Conservation (phyloP, 92 coral and sea anemone genomes). For the Virgularia gustaviana region DNA sequence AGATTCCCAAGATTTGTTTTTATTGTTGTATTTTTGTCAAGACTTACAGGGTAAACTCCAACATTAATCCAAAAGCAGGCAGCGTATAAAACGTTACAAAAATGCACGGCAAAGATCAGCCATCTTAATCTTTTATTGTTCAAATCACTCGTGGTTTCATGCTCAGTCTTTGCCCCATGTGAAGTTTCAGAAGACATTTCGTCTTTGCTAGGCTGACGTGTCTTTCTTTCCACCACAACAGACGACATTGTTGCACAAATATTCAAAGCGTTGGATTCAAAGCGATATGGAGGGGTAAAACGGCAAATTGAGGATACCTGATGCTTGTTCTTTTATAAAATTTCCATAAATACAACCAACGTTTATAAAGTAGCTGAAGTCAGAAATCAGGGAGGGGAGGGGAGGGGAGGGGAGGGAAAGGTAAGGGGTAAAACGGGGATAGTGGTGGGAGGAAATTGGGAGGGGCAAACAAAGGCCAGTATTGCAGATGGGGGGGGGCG, state of each 20-base stretch:
- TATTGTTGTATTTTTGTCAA: no score
- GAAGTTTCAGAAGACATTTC: neutral
- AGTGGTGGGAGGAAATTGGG: no score
- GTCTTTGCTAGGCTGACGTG: neutral
- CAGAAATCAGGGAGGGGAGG: no score
- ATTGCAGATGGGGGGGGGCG: no score
- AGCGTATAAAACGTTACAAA: slow-evolving; percentile 74
- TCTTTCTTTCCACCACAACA: neutral
- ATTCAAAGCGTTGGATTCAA: no score
- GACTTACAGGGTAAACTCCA: slow-evolving; percentile 88
- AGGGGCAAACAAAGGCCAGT: no score
- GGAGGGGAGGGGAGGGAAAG: no score
- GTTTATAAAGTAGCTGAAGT: no score
- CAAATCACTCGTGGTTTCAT: neutral
- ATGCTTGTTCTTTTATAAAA: neutral
- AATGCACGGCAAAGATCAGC: slow-evolving; percentile 68
- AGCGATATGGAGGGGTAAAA: no score
- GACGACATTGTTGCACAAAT: neutral
- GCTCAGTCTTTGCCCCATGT: neutral
- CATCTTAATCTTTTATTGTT: slow-evolving; percentile 34
- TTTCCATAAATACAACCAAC: neutral
- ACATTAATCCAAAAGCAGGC: slow-evolving; percentile 94
- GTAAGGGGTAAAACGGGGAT: no score
- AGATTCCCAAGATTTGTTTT: no score
- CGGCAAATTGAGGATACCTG: neutral